A percentile compares a stretch with the other conserved stretches of the same genome.
Evolutionary conservation across 2,113 vertebrate genomes (phyloP).

Genomic region (Charina bottae): DNA sequence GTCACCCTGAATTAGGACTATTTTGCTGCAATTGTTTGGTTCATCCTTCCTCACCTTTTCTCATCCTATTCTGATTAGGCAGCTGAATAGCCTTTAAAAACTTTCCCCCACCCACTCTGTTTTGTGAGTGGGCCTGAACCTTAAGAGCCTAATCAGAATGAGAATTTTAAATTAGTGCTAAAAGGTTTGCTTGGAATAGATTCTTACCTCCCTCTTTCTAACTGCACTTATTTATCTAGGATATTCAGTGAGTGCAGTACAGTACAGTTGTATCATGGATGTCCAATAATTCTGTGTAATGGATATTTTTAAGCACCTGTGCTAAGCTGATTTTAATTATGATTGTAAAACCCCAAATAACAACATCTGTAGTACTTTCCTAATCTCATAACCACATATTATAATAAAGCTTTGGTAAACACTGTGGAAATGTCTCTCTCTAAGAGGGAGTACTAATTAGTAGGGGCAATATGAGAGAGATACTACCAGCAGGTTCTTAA

Average conservation of each 20-base stretch:
- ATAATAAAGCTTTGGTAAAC: constrained; percentile 32
- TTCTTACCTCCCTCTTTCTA: not conserved
- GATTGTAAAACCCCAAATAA: constrained; percentile 31
- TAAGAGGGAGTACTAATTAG: constrained; percentile 33
- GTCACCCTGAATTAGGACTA: not conserved
- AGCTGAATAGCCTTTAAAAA: not conserved
- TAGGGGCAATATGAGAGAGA: constrained; percentile 15
- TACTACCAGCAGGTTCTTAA: constrained; percentile 42
- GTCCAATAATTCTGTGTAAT: constrained; percentile 34
- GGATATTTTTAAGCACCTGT: constrained; percentile 43
- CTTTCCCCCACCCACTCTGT: not conserved
- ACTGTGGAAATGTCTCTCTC: constrained; percentile 16
- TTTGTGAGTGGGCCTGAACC: not conserved
- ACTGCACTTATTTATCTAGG: not conserved
- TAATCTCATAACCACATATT: constrained; percentile 38
- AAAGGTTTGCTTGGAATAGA: not conserved
- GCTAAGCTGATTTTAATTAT: constrained; percentile 27
- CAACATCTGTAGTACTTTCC: constrained; percentile 21
- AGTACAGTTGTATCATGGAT: not conserved
- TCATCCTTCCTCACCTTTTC: not conserved
- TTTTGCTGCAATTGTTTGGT: not conserved
- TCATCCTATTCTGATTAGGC: too few species aligned
- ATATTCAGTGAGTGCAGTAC: not conserved
- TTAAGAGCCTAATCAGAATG: not conserved
- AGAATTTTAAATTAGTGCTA: not conserved